Evolutionary conservation across 2,113 vertebrate species (phyloP).

Genomic region (Tachycineta bicolor): DNA sequence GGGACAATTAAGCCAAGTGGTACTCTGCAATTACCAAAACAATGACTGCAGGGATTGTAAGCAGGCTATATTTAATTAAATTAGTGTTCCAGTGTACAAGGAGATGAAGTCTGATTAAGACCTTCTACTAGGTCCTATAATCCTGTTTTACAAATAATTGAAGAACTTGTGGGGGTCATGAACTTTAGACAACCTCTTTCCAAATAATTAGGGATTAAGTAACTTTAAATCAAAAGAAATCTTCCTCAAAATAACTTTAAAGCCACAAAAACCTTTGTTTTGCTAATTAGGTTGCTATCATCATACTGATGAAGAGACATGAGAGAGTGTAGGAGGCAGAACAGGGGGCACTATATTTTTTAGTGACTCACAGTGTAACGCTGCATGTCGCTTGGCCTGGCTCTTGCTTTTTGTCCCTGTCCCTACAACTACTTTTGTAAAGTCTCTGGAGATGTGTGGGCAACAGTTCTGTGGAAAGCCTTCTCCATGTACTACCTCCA

Average conservation of each 20-base stretch:
- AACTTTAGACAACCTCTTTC: neutral
- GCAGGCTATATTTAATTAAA: neutral
- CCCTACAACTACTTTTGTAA: neutral
- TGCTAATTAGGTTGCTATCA: neutral
- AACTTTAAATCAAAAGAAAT: neutral
- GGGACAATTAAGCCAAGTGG: neutral
- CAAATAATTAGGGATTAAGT: neutral
- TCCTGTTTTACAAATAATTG: constrained; percentile 1
- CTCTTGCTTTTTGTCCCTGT: neutral
- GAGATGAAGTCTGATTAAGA: neutral
- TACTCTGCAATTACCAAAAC: neutral
- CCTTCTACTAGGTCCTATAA: neutral
- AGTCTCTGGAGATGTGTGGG: neutral
- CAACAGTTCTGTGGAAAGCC: neutral
- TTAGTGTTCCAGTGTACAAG: neutral
- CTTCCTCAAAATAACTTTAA: constrained; percentile 42
- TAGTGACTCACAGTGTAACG: neutral
- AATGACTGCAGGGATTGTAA: neutral
- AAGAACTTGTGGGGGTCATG: neutral
- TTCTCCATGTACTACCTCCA: neutral
- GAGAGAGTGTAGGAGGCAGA: neutral
- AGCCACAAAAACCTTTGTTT: neutral
- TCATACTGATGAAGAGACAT: neutral
- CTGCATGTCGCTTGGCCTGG: accelerated
- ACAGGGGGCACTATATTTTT: neutral